Evolutionary conservation across 1,140 invertebrate species (phyloP).

Genomic region (Penaeus vannamei): DNA sequence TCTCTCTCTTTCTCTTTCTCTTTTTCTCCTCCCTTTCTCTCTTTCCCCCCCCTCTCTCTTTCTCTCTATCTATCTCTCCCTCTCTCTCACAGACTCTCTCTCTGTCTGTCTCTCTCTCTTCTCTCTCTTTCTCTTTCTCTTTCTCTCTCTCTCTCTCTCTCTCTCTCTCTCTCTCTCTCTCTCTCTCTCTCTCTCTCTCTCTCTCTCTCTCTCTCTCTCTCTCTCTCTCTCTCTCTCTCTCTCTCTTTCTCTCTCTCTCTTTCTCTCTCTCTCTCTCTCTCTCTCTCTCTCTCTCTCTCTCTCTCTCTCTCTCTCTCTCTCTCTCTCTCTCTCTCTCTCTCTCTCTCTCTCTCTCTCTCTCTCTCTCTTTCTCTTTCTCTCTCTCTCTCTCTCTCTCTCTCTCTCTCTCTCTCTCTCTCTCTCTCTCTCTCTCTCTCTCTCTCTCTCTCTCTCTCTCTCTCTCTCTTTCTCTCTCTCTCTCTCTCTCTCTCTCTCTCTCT

Average conservation of each 20-base stretch:
- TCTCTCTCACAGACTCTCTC: not conserved
- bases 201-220: not conserved
- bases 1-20: no score
- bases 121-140: not conserved
- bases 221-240: not conserved
- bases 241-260: not conserved
- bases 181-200: not conserved
- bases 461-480: not conserved
- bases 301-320: not conserved
- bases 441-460: not conserved
- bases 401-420: not conserved
- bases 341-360: no score
- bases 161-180: not conserved
- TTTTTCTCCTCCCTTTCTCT: no score
- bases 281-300: not conserved
- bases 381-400: not conserved
- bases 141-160: not conserved
- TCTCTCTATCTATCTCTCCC: not conserved
- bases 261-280: not conserved
- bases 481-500: not conserved
- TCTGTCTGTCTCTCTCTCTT: not conserved
- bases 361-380: not conserved
- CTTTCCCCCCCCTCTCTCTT: not conserved
- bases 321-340: no score
- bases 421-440: not conserved